Evolutionary conservation across 2,797 vertebrate species (phyloP).

Genomic region (Parauchenoglanis ngamensis): DNA sequence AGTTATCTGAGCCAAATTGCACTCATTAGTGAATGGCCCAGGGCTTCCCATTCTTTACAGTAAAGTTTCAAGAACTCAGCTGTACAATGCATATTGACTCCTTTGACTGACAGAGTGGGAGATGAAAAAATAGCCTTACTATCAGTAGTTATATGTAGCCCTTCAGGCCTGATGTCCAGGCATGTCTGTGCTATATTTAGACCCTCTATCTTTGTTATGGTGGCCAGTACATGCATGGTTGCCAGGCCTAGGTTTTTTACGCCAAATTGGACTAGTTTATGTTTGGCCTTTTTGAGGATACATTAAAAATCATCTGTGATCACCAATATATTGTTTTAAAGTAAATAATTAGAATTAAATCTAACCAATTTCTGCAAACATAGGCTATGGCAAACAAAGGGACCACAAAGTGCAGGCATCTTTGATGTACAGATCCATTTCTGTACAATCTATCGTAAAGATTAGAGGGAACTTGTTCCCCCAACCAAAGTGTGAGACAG

Average conservation of each 20-base stretch:
- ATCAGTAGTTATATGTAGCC: background rate
- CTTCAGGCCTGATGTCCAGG: background rate
- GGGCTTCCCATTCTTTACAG: background rate
- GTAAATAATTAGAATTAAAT: background rate
- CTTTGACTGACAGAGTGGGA: background rate
- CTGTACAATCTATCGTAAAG: background rate
- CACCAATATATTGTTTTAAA: background rate
- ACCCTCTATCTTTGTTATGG: background rate
- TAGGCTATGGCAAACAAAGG: background rate
- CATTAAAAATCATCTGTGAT: background rate
- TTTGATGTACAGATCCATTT: background rate
- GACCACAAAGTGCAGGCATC: background rate
- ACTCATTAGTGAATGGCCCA: background rate
- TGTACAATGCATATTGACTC: background rate
- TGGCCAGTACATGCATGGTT: background rate
- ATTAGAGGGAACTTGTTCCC: background rate
- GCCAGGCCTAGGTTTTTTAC: background rate
- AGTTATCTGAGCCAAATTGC: background rate
- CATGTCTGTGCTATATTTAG: slow-evolving; percentile 1
- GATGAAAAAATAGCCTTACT: background rate
- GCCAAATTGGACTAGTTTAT: background rate
- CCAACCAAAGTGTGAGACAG: background rate
- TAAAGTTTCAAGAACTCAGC: background rate
- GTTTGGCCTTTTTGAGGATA: too few species aligned
- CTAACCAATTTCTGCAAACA: background rate